A percentile compares a stretch with the other conserved stretches of the same genome.
Conservation (phyloP, 1,140 invertebrate genomes). For the Megathymus violae region DNA sequence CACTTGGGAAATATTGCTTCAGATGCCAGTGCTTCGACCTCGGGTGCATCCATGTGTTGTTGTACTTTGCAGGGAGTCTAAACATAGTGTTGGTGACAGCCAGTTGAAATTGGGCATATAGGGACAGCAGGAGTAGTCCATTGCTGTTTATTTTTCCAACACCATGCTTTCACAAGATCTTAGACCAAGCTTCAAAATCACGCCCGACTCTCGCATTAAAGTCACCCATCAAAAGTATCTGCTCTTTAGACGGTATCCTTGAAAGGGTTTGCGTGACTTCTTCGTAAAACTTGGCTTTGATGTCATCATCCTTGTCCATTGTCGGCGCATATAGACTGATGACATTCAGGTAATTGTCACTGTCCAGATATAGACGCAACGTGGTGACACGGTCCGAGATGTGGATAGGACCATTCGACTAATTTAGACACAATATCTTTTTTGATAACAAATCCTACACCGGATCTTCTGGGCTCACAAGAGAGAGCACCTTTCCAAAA, state of each 20-base stretch:
- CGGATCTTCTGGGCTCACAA: slow-evolving; percentile 1
- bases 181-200: slow-evolving; percentile 42
- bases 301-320: slow-evolving; percentile 32
- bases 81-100: slow-evolving; percentile 36
- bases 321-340: slow-evolving; percentile 46
- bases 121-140: slow-evolving; percentile 33
- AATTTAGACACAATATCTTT: slow-evolving; percentile 1
- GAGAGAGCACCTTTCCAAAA: slow-evolving; percentile 36
- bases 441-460: slow-evolving; percentile 4
- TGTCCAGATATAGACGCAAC: slow-evolving; percentile 35
- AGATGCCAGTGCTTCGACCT: background rate
- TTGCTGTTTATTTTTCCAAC: slow-evolving; percentile 46
- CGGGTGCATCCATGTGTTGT: slow-evolving; percentile 13
- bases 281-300: slow-evolving; percentile 41
- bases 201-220: slow-evolving; percentile 41
- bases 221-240: slow-evolving; percentile 9
- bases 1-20: no score
- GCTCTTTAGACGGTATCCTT: no score
- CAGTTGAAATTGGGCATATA: slow-evolving; percentile 42
- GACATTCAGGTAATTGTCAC: slow-evolving; percentile 39
- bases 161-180: slow-evolving; percentile 42
- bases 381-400: slow-evolving; percentile 36
- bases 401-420: slow-evolving; percentile 21
- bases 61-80: slow-evolving; percentile 9
- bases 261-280: slow-evolving; percentile 11